These are phyloP conservation scores for Vesta saturnalis DNA, from an alignment of 2,888 invertebrate genomes.

Conservation along the genomic window DNA sequence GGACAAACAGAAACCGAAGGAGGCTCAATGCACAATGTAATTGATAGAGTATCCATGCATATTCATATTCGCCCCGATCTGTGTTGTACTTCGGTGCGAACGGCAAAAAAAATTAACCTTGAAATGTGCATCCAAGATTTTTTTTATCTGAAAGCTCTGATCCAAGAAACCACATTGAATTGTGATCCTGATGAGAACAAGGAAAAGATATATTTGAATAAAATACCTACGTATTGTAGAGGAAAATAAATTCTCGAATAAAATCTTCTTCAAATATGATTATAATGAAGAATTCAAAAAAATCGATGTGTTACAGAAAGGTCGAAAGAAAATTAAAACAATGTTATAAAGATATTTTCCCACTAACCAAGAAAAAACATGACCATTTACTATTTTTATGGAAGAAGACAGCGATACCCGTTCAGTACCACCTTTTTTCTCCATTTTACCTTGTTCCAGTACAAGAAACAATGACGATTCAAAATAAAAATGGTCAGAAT, in stretches of 20 bases:
- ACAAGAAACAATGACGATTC: conserved; percentile 3
- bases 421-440: no score
- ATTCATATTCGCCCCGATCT: background rate
- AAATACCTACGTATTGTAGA: conserved; percentile 8
- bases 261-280: background rate
- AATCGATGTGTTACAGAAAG: background rate
- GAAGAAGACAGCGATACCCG: conserved; percentile 9
- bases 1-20: no score
- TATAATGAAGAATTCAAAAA: background rate
- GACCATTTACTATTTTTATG: background rate
- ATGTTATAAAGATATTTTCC: background rate
- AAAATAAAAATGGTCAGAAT: conserved; percentile 1
- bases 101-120: background rate
- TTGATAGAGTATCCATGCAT: background rate
- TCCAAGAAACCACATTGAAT: background rate
- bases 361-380: background rate
- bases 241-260: background rate
- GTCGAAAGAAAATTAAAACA: background rate
- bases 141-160: background rate
- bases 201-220: background rate
- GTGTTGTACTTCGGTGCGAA: background rate
- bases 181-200: background rate
- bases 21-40: background rate
- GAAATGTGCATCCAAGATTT: background rate
- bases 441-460: conserved; percentile 4